Evolutionary conservation across 2,888 invertebrate genomes (phyloP).

Genomic region (Athetis lepigone): DNA sequence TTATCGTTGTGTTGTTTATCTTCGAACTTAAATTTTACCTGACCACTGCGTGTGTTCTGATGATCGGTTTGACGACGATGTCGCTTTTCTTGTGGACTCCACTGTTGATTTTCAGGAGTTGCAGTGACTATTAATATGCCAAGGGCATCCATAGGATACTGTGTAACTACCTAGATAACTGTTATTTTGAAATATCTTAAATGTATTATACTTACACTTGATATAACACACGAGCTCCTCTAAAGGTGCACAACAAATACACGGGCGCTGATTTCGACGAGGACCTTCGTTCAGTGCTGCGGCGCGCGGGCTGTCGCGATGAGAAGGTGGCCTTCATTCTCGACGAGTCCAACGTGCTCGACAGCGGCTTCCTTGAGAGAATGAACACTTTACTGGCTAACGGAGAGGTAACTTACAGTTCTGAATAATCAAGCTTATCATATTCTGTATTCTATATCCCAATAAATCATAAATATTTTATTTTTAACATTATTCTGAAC

Average conservation of each 20-base stretch:
- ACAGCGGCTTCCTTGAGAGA: constrained; percentile 99
- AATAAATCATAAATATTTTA: not conserved
- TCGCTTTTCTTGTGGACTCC: no score
- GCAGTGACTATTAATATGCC: no score
- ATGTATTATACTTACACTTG: no score
- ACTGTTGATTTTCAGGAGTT: no score
- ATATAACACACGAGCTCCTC: not conserved
- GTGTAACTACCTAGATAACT: no score
- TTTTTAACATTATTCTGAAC: not conserved
- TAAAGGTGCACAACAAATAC: constrained; percentile 98
- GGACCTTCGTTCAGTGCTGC: constrained; percentile 96
- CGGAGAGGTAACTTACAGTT: constrained; percentile 93
- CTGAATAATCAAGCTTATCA: not conserved
- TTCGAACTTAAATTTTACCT: no score
- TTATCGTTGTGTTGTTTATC: no score
- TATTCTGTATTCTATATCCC: not conserved
- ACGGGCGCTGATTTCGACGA: constrained; percentile 99
- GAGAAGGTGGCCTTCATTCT: constrained; percentile 99
- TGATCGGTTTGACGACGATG: no score
- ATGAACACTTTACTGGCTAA: constrained; percentile 99
- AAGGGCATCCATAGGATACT: no score
- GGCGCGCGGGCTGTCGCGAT: constrained; percentile 97
- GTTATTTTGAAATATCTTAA: no score
- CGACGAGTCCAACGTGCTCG: constrained; percentile 99
- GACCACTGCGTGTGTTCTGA: no score